Percentiles rank a stretch among this genome's conserved stretches.
Conservation (phyloP, 2,888 invertebrate species). For the Nebria brevicollis region DNA sequence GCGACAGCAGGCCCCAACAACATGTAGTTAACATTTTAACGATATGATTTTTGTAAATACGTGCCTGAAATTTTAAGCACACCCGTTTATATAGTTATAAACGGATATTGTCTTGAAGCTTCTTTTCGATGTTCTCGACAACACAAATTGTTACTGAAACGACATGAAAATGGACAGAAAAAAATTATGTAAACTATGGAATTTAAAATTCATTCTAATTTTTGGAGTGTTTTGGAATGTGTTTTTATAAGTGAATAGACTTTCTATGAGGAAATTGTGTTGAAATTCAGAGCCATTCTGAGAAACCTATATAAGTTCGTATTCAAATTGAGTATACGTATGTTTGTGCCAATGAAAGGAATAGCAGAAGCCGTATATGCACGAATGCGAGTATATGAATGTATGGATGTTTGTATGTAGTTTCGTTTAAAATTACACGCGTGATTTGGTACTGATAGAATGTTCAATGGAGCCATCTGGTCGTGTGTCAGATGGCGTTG, state of each 20-base stretch:
- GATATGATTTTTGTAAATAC: conserved; percentile 20
- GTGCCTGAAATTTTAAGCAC: conserved; percentile 21
- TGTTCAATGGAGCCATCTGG: conserved; percentile 19
- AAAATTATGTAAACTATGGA: not conserved
- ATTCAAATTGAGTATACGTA: not conserved
- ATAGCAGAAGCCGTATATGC: not conserved
- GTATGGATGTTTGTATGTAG: not conserved
- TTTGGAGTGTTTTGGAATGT: too few species aligned
- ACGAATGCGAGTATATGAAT: not conserved
- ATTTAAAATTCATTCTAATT: too few species aligned
- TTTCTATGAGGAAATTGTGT: too few species aligned
- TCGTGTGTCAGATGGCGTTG: conserved; percentile 9
- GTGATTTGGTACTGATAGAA: conserved; percentile 20
- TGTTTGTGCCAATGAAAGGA: conserved; percentile 3
- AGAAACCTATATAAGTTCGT: too few species aligned
- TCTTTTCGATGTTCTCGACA: not conserved
- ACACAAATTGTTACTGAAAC: not conserved
- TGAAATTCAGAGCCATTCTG: too few species aligned
- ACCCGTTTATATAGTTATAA: conserved; percentile 23
- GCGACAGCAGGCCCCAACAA: conserved; percentile 26
- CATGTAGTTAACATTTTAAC: conserved; percentile 28
- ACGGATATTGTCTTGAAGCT: not conserved
- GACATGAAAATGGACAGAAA: not conserved
- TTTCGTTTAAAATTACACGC: conserved; percentile 17
- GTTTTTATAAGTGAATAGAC: too few species aligned